These are phyloP conservation scores for Lepidurus packardi DNA, from an alignment of 1,140 invertebrate genomes.

Conservation along the genomic window DNA sequence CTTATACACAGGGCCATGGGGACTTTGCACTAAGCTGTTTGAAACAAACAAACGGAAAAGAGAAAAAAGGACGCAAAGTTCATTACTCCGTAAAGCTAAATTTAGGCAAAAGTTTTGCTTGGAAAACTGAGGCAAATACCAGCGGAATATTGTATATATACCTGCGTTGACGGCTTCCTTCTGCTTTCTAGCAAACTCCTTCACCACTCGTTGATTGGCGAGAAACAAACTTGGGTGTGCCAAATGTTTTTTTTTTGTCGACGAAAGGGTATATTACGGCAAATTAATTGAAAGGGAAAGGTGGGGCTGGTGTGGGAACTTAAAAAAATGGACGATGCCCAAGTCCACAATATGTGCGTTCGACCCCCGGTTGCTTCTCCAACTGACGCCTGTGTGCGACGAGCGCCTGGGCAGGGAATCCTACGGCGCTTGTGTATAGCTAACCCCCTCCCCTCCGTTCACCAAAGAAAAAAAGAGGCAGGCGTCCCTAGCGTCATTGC, in stretches of 20 bases:
- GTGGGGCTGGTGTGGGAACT: neutral
- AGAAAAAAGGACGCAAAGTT: neutral
- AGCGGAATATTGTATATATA: neutral
- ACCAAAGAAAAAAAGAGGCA: neutral
- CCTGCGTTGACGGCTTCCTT: neutral
- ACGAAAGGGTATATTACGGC: neutral
- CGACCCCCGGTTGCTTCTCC: neutral
- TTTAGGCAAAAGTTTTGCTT: neutral
- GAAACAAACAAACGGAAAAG: too few species aligned
- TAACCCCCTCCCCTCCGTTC: neutral
- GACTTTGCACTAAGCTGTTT: neutral
- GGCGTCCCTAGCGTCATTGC: neutral
- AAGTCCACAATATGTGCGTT: neutral
- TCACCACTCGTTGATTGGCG: neutral
- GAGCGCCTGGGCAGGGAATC: neutral
- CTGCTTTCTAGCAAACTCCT: neutral
- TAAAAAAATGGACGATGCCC: constrained; percentile 7
- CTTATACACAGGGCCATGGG: constrained; percentile 20
- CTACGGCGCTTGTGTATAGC: neutral
- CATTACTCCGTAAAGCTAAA: constrained; percentile 9
- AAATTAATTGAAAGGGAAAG: neutral
- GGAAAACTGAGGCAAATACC: neutral
- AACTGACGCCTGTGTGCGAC: neutral
- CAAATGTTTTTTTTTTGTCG: neutral
- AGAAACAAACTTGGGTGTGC: neutral